Conservation (phyloP, 2,888 invertebrate genomes). For the Charanyca ferruginea region DNA sequence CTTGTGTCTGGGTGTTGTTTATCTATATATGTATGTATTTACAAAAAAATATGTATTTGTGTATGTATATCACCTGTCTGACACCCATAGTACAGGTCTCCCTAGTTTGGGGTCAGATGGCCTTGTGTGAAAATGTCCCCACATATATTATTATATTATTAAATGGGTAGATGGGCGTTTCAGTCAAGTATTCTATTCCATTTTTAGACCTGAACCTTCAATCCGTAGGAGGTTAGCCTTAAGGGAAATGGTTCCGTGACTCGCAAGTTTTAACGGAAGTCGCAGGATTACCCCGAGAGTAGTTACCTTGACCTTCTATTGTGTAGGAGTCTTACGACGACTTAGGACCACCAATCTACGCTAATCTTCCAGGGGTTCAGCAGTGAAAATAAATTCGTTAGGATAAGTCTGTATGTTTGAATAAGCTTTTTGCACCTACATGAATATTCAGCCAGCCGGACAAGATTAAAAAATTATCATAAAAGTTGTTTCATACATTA, state of each 20-base stretch:
- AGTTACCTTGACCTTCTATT: constrained; percentile 56
- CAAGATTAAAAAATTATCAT: too few relatives aligned
- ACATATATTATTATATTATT: too few relatives aligned
- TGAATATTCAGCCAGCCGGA: background rate
- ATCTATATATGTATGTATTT: too few relatives aligned
- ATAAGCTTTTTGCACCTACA: background rate
- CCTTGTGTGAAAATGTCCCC: too few relatives aligned
- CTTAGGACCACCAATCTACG: constrained; percentile 36
- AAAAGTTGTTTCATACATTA: too few relatives aligned
- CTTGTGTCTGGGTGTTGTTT: too few relatives aligned
- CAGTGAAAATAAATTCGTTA: constrained; percentile 36
- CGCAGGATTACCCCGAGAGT: constrained; percentile 35
- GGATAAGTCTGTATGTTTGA: constrained; percentile 5
- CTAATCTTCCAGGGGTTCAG: constrained; percentile 24
- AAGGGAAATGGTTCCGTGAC: constrained; percentile 37
- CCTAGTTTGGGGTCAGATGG: too few relatives aligned
- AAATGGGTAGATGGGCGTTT: constrained; percentile 8
- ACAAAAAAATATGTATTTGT: too few relatives aligned
- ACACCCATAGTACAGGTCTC: too few relatives aligned
- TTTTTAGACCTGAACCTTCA: constrained; percentile 26
- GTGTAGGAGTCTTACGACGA: constrained; percentile 33
- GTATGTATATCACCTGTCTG: too few relatives aligned
- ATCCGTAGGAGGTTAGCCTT: constrained; percentile 15
- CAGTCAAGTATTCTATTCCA: constrained; percentile 8
- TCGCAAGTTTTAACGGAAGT: constrained; percentile 47